phyloP scores from a whole-genome alignment of 2,888 invertebrate species.

The Nomada ferruginata region DNA sequence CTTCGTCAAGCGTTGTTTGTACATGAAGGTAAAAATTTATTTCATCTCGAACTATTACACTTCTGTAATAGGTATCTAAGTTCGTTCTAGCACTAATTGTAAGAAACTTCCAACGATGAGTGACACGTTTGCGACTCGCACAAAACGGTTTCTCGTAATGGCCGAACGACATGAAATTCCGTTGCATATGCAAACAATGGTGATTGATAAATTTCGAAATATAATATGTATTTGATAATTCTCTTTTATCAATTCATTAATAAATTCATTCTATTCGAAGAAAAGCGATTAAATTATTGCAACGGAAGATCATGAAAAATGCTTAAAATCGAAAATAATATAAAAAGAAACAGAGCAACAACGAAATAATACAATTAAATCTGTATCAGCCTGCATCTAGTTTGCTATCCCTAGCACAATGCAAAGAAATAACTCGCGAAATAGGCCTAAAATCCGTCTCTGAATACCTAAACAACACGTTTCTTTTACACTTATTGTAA shows the following conservation, averaged over 20 bases:
- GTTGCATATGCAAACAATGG: constrained; percentile 51
- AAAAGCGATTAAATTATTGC: constrained; percentile 25
- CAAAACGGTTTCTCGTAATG: constrained; percentile 66
- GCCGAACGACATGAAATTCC: constrained; percentile 54
- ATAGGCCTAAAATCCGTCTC: constrained; percentile 76
- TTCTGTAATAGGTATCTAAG: background rate
- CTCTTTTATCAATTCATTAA: background rate
- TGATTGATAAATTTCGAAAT: constrained; percentile 3
- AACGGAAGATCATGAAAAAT: constrained; percentile 32
- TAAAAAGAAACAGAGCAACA: constrained; percentile 63
- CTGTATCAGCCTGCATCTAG: constrained; percentile 62
- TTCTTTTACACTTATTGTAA: constrained; percentile 65
- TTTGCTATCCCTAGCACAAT: constrained; percentile 68
- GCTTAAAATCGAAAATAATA: constrained; percentile 16
- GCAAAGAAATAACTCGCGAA: constrained; percentile 74
- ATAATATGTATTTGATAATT: background rate
- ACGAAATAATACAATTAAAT: constrained; percentile 72
- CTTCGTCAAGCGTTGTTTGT: background rate
- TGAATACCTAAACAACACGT: constrained; percentile 54
- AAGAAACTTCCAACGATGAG: background rate
- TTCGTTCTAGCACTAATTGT: constrained; percentile 6
- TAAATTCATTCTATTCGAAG: no score
- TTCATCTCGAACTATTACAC: background rate
- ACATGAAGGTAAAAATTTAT: constrained; percentile 13
- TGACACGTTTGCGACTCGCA: constrained; percentile 29